A percentile compares a stretch with the other conserved stretches of the same genome.
Conservation (phyloP, 2,113 vertebrate genomes). For the Ptilorrhoa leucosticta region DNA sequence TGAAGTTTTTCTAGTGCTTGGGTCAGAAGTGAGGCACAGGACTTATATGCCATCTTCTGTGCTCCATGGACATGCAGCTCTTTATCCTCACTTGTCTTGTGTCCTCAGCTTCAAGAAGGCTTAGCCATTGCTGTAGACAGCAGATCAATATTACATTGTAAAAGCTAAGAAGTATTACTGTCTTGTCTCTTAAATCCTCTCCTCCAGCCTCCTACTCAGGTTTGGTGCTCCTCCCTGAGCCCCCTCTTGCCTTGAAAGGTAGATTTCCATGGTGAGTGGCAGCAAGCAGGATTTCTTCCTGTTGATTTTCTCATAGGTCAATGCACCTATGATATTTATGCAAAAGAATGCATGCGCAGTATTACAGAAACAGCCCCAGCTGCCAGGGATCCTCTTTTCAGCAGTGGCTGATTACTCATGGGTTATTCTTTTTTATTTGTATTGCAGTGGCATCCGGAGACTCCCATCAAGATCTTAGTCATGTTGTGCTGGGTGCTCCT, state of each 20-base stretch:
- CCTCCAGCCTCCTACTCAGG: background rate
- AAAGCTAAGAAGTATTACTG: background rate
- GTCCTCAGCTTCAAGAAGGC: background rate
- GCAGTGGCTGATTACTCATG: constrained; percentile 22
- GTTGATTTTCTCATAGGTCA: background rate
- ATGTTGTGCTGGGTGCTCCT: background rate
- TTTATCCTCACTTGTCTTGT: background rate
- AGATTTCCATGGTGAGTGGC: background rate
- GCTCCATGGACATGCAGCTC: background rate
- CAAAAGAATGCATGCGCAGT: background rate
- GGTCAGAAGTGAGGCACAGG: background rate
- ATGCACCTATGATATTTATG: background rate
- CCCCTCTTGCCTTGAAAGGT: background rate
- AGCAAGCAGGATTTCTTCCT: background rate
- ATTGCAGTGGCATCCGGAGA: constrained; percentile 14
- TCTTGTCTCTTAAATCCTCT: background rate
- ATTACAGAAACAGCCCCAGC: background rate
- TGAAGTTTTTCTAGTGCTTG: background rate
- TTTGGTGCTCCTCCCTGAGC: background rate
- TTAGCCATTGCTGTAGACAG: background rate
- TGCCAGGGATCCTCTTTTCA: background rate
- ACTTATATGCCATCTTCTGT: background rate
- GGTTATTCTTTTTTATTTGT: constrained; percentile 28
- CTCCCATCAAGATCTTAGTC: background rate
- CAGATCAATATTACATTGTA: background rate